Conservation (phyloP, 2,888 invertebrate species). For the Dasypolia templi region DNA sequence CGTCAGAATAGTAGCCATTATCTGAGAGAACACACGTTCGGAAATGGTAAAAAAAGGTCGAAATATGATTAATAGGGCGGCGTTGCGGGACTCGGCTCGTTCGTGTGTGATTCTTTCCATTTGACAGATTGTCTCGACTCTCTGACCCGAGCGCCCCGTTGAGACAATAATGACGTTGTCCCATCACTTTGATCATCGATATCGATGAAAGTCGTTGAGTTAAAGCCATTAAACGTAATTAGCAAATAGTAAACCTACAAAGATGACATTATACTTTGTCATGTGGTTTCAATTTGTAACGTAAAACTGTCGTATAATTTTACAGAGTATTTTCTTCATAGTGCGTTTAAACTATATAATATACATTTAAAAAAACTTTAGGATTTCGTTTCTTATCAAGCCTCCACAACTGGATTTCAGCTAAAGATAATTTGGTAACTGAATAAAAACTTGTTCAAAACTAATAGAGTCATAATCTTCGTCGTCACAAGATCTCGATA, state of each 20-base stretch:
- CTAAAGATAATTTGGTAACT: too few species aligned
- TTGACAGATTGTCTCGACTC: slow-evolving; percentile 90
- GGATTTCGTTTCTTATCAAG: too few species aligned
- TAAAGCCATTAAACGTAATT: background rate
- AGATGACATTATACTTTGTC: too few species aligned
- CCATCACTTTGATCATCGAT: slow-evolving; percentile 74
- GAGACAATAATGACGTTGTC: slow-evolving; percentile 86
- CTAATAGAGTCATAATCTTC: too few species aligned
- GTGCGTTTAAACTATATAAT: too few species aligned
- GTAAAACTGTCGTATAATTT: too few species aligned
- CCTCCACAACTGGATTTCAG: too few species aligned
- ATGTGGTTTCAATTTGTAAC: too few species aligned
- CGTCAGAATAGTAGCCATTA: slow-evolving; percentile 87
- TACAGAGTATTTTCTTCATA: too few species aligned
- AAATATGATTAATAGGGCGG: slow-evolving; percentile 90
- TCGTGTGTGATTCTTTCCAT: slow-evolving; percentile 88
- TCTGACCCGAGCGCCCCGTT: slow-evolving; percentile 88
- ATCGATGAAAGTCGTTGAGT: slow-evolving; percentile 72
- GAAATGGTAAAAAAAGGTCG: slow-evolving; percentile 87
- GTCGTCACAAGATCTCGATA: slow-evolving; percentile 45
- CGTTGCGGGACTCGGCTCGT: slow-evolving; percentile 80
- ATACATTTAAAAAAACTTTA: too few species aligned
- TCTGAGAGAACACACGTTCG: slow-evolving; percentile 87
- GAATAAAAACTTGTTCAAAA: too few species aligned
- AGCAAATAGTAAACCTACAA: too few species aligned